Evolutionary conservation across 92 coral and sea anemone genomes (phyloP), one percentile per base, ranked within the genome.

Genomic region (Umimayanthus chanpuru): DNA sequence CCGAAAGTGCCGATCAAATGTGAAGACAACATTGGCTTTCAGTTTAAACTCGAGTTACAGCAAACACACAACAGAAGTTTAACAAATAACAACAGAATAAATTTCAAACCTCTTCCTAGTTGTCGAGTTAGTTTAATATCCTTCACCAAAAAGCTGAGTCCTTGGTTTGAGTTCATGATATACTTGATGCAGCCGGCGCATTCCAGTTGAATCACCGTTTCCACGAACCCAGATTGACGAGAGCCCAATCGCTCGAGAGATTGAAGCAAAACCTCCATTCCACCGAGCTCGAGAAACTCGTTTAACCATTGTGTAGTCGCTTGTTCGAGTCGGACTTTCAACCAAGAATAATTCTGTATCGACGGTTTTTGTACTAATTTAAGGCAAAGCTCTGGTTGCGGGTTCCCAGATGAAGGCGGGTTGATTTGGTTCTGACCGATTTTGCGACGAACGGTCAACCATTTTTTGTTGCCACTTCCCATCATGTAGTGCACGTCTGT

Each of bases 121-220:
- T 91, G 87, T 38, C 94, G 93, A 16, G 92, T 88, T 10, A 89
- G 91, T 20, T 91, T 94, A 38, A 87, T 88, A 85, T 92, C 88
- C 74, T 85, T 92, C 23, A 94, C 89, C 98, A 95, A 92, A 76
- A 90, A 90, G 25, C 91, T 91, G 26, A 95, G 89, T 7, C 98
- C 98, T 39, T 90, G 81, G 49, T 83, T 81, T 16, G 96, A 95
- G 89, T 94, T 95, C 93, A 95, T 89, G 7, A 94, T 91, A 66
- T 87, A 92, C 40, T 95, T 95, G 73, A 95, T 95, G 28, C 98
- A 95, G 65, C 91, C 89, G 28, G 89, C 86, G 29, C 98, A 95
- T 72, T 94, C 94, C 15, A 95, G 86, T n/a, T 90, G 94, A 68
- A 92, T 90, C 20, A 86, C 92, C 4, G 98, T 89, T 79, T 92